Evolutionary conservation across 2,888 invertebrate genomes (phyloP).

Genomic region (Caenorhabditis angaria): DNA sequence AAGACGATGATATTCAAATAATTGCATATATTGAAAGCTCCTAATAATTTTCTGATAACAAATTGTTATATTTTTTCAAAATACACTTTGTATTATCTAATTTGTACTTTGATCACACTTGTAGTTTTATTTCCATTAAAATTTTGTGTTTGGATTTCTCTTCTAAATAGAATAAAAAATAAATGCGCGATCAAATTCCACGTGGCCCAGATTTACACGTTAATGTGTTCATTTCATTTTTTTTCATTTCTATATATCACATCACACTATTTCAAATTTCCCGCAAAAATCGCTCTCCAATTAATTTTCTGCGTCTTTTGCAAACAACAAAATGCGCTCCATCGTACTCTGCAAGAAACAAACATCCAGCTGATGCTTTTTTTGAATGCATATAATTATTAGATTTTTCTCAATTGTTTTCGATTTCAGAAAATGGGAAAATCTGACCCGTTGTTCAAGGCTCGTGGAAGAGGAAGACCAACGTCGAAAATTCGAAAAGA

Average conservation of each 20-base stretch:
- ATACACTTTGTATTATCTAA: too few species aligned
- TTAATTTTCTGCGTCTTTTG: neutral
- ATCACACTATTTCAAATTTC: neutral
- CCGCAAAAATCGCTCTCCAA: neutral
- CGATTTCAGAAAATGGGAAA: slow-evolving; percentile 19
- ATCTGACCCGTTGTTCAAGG: slow-evolving; percentile 24
- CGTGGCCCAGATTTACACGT: too few species aligned
- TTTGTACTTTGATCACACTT: neutral
- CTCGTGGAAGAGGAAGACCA: slow-evolving; percentile 25
- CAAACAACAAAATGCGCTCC: neutral
- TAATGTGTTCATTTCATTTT: neutral
- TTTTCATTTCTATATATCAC: neutral
- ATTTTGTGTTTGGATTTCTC: neutral
- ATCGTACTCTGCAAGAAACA: neutral
- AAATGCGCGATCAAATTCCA: neutral
- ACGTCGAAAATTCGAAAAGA: slow-evolving; percentile 36
- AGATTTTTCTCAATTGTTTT: neutral
- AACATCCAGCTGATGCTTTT: neutral
- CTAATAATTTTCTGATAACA: too few species aligned
- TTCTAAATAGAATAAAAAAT: neutral
- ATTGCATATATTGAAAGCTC: too few species aligned
- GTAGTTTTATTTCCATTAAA: neutral
- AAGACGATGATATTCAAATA: neutral
- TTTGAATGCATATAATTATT: slow-evolving; percentile 6
- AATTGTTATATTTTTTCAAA: too few species aligned